Conservation (phyloP, 2,888 invertebrate genomes). For the Trissolcus brochymenae region DNA sequence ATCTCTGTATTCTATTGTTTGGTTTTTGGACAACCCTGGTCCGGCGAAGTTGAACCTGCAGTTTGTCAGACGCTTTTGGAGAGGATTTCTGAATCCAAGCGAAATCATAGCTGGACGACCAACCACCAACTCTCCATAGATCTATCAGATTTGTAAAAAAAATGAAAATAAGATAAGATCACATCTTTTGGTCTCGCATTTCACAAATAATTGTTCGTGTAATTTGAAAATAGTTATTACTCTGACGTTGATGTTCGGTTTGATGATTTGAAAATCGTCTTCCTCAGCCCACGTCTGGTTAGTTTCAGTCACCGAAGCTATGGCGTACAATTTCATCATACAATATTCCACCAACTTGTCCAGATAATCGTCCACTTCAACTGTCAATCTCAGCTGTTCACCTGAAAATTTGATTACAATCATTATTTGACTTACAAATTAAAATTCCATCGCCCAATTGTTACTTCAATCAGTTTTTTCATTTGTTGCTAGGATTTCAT, state of each 20-base stretch:
- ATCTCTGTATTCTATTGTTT: slow-evolving; percentile 79
- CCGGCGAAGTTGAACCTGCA: slow-evolving; percentile 85
- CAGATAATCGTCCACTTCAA: slow-evolving; percentile 84
- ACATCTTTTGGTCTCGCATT: no score
- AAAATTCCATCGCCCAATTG: no score
- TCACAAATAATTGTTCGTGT: background rate
- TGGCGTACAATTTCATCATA: slow-evolving; percentile 86
- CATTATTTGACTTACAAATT: background rate
- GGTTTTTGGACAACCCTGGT: slow-evolving; percentile 81
- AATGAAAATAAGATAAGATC: background rate
- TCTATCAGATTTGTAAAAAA: slow-evolving; percentile 75
- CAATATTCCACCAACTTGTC: slow-evolving; percentile 88
- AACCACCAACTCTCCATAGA: slow-evolving; percentile 80
- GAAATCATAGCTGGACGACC: slow-evolving; percentile 79
- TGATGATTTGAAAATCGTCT: slow-evolving; percentile 87
- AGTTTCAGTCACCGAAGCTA: slow-evolving; percentile 88
- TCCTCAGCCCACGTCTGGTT: slow-evolving; percentile 89
- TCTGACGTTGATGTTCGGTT: slow-evolving; percentile 83
- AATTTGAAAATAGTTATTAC: slow-evolving; percentile 73
- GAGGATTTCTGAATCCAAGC: slow-evolving; percentile 84
- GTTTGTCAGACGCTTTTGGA: slow-evolving; percentile 80
- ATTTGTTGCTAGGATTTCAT: no score
- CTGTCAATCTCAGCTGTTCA: slow-evolving; percentile 79
- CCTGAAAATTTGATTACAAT: slow-evolving; percentile 71
- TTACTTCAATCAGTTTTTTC: background rate